Conservation (phyloP, 2,797 vertebrate genomes). For the Chelon auratus region DNA sequence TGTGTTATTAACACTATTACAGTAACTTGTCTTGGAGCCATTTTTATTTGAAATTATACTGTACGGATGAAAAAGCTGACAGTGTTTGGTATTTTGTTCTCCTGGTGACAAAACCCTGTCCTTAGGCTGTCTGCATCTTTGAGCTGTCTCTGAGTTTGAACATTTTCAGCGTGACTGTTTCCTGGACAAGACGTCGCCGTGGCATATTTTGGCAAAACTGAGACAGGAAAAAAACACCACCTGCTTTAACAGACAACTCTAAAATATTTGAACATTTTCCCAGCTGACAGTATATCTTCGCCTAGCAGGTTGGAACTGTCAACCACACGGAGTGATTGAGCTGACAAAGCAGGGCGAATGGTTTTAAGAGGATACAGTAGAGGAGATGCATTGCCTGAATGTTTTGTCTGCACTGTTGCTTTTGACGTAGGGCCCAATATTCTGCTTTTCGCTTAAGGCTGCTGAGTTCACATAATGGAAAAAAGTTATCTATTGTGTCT, state of each 20-base stretch:
- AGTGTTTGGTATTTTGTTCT: not conserved
- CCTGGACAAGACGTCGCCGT: slow-evolving; percentile 32
- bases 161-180: slow-evolving; percentile 30
- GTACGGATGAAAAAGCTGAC: not conserved
- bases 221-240: not conserved
- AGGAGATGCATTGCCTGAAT: slow-evolving; percentile 11
- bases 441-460: slow-evolving; percentile 6
- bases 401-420: slow-evolving; percentile 5
- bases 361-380: slow-evolving; percentile 25
- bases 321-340: slow-evolving; percentile 30
- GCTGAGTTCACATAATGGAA: slow-evolving; percentile 27
- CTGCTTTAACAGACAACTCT: slow-evolving; percentile 20
- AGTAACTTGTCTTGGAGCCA: not conserved
- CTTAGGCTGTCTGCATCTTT: not conserved
- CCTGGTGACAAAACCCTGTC: not conserved
- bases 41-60: not conserved
- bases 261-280: slow-evolving; percentile 40
- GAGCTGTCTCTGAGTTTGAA: slow-evolving; percentile 31
- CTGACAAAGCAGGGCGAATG: slow-evolving; percentile 17
- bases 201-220: slow-evolving; percentile 31
- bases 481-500: slow-evolving; percentile 14
- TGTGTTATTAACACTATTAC: not conserved
- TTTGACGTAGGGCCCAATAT: slow-evolving; percentile 26
- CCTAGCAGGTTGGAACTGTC: slow-evolving; percentile 35
- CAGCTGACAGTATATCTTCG: slow-evolving; percentile 31